Evolutionary conservation across 2,888 invertebrate genomes (phyloP), one percentile per base, ranked within the genome.

Genomic region (Pyrocoelia pectoralis): DNA sequence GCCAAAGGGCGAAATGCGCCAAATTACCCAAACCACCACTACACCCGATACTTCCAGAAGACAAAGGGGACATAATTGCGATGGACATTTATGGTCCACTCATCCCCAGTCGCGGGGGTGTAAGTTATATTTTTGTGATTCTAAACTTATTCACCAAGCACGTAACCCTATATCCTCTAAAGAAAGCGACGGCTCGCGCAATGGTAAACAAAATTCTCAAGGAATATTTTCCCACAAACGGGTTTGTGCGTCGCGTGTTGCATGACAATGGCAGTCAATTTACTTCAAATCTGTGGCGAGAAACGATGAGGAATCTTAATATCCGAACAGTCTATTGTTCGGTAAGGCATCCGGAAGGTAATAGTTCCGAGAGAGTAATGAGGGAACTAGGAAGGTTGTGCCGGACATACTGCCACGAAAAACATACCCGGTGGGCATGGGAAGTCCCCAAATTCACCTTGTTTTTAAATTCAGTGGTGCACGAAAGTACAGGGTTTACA

Each of bases 281-380:
- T 38, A 68, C 70, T 0, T 29, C 52, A 14, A 10, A 38, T 1
- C 10, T 17, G 3, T 74, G 72, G 71, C 24, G n/a, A 1, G 6
- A 41, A 1, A 29, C 17, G 2, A 14, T 69, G 51, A 18, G 29
- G 17, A 33, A 54, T n/a, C 13, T 13, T 4, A 59, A 56, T 6
- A 55, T 71, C 1, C 29, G 53, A 17, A 48, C 56, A 2, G 14
- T 5, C 3, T 57, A 61, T 50, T 58, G 61, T 13, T 68, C 68
- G 1, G 59, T 71, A 0, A 51, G 68, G 2, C 69, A 70, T 61
- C 73, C 74, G 1, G 70, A 70, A 52, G 67, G 66, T 0, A 73
- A 73, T 63, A 68, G 68, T 0, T 64, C 65, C 0, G 72, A 73
- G 55, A 17, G 73, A 15, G 61, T 65, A 0, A 74, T 73, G 70